phyloP scores from a whole-genome alignment of 2,113 vertebrate genomes.

The Atherinomorus stipes region DNA sequence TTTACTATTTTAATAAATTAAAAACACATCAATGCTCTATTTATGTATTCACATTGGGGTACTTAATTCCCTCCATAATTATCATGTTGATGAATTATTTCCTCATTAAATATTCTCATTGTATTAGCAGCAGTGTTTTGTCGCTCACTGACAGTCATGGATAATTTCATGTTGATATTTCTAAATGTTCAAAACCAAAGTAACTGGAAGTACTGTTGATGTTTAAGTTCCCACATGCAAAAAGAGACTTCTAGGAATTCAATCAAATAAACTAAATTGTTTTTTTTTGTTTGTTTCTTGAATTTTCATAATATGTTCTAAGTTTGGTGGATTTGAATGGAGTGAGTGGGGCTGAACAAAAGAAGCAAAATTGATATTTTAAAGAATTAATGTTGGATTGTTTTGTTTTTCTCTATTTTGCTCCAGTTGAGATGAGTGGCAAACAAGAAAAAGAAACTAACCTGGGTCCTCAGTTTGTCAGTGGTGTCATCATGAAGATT shows the following conservation, averaged over 20 bases:
- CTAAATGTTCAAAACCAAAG: not conserved
- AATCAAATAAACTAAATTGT: not conserved
- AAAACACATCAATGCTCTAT: no score
- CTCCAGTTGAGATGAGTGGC: constrained; percentile 58
- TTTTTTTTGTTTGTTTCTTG: not conserved
- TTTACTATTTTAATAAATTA: no score
- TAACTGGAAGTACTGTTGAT: not conserved
- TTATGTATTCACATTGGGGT: no score
- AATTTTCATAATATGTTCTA: no score
- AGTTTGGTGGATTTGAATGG: not conserved
- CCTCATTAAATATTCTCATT: no score
- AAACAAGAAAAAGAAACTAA: constrained; percentile 75
- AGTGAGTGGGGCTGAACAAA: not conserved
- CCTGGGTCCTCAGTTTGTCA: constrained; percentile 89
- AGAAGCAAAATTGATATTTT: not conserved
- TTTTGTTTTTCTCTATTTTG: not conserved
- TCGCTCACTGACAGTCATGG: not conserved
- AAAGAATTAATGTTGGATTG: not conserved
- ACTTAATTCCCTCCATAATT: no score
- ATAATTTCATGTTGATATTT: not conserved
- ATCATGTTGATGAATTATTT: no score
- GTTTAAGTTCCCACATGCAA: not conserved
- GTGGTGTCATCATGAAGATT: constrained; percentile 95
- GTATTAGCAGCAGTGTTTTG: not conserved
- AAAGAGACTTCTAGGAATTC: constrained; percentile 1